Evolutionary conservation across 2,888 invertebrate genomes (phyloP).

Genomic region (Scaeva pyrastri): DNA sequence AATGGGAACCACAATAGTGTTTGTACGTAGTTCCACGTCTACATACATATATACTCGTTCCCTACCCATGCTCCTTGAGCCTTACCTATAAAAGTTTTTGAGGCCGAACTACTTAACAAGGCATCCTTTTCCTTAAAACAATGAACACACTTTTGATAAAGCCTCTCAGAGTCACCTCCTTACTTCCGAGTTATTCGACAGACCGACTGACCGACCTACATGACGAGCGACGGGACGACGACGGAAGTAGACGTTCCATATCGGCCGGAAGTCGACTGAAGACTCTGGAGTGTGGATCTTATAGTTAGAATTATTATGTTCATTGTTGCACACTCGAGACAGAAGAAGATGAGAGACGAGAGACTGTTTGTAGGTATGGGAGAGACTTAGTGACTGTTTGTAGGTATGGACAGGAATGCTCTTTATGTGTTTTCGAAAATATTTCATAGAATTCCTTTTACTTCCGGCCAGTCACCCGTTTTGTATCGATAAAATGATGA

Average conservation of each 20-base stretch:
- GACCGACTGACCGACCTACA: no score
- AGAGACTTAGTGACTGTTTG: neutral
- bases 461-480: conserved; percentile 7
- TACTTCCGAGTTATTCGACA: neutral
- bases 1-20: conserved; percentile 34
- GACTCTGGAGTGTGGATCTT: conserved; percentile 16
- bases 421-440: conserved; percentile 54
- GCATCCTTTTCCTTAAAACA: conserved; percentile 13
- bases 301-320: conserved; percentile 66
- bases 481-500: neutral
- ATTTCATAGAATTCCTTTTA: conserved; percentile 54
- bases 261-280: neutral
- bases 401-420: conserved; percentile 24
- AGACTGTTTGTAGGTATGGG: neutral
- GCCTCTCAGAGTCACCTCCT: conserved; percentile 6
- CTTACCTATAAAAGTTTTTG: neutral
- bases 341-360: neutral
- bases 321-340: conserved; percentile 47
- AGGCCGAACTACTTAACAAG: conserved; percentile 28
- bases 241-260: neutral
- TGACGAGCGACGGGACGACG: no score
- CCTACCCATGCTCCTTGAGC: neutral
- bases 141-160: conserved; percentile 8
- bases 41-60: neutral
- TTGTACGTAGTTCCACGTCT: neutral